Evolutionary conservation across 2,888 invertebrate species (phyloP), one percentile per base, ranked within the genome.

Genomic region (Troglohyphantes excavatus): DNA sequence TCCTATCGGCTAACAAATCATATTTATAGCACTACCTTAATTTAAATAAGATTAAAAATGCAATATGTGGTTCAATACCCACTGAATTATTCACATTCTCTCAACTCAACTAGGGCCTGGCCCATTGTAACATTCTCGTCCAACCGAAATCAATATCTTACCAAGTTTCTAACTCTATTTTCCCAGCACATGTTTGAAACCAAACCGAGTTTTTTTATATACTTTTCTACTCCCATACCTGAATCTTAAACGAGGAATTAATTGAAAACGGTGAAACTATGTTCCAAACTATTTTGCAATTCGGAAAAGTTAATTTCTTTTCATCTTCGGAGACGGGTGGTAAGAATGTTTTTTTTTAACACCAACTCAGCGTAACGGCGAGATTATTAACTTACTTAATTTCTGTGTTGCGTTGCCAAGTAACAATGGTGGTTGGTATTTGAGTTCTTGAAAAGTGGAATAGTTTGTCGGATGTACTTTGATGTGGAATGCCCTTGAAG

Each of bases 271-370:
- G 26, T 19, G 67, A 81, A 81, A 29, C 33, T 46, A 68, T 68
- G 29, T 29, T 81, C 46, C 53, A n/a, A 81, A 81, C 79, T 81
- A 81, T 81, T 81, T 81, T 68, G 68, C 53, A n/a, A 59, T 81
- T 81, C 67, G 19, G 29, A 53, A 78, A 68, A 21, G 67, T 67
- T 81, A 53, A 67, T 27, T 81, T 65, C 78, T 78, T 79, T 68
- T 67, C 53, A 53, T 53, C 46, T 26, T 26, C 13, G 26, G 39
- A 6, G n/a, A n/a, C 26, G 17, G n/a, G 13, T n/a, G 6, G 63
- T 26, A 68, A 81, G n/a, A 67, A 33, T 2, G n/a, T 53, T 81
- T 79, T 43, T 68, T 79, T 39, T 27, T 27, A 29, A 17, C 27
- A 0, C 67, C n/a, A 63, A 39, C 53, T 46, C 21, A 3, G 7